Base-by-base conservation (phyloP, 2,113 vertebrate genomes). In the Zosterops borbonicus region DNA sequence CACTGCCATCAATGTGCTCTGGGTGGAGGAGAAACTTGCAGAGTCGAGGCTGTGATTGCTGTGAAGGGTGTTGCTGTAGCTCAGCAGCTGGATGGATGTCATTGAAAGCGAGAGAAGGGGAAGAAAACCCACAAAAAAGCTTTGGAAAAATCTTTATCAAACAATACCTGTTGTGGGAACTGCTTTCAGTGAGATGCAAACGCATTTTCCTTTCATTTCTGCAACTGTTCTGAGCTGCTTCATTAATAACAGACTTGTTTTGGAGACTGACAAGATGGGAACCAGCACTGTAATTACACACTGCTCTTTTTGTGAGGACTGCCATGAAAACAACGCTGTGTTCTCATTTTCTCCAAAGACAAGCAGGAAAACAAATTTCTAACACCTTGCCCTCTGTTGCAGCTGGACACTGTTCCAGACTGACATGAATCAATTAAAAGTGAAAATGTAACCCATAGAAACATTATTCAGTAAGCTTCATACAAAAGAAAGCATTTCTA, bases 1-100 rank as follows among this genome's bases (percentile, higher is more conserved):
- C 41, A 1, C 4, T 41, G 9, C 12, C 2, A 3, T 19, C 29
- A 3, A 0, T 3, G 62, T 1, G 1, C 31, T 12, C 16, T 2
- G 29, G 6, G 47, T 5, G 0, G 3, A 47, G 46, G 59, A 25
- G 68, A 56, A 41, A 5, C 29, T 8, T 3, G 19, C 33, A 42
- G 28, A 73, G 63, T 9, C 8, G 29, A 41, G 67, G 53, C 44
- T 55, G 44, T 24, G 33, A 2, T 3, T 25, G n/a, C 12, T 21
- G 1, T 3, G 42, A 28, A 65, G 11, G 29, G 19, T 18, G 23
- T 23, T 60, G 49, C 25, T 31, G 20, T 29, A 31, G 12, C 27
- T 80, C 71, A 70, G 67, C 35, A 77, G 49, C 44, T 44, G 65
- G 49, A 7, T 27, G 11, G 11, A 27, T 20, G 14, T 27, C 65